Base-by-base conservation (phyloP, 2,888 invertebrate genomes). In the Gonocerus acuteangulatus region DNA sequence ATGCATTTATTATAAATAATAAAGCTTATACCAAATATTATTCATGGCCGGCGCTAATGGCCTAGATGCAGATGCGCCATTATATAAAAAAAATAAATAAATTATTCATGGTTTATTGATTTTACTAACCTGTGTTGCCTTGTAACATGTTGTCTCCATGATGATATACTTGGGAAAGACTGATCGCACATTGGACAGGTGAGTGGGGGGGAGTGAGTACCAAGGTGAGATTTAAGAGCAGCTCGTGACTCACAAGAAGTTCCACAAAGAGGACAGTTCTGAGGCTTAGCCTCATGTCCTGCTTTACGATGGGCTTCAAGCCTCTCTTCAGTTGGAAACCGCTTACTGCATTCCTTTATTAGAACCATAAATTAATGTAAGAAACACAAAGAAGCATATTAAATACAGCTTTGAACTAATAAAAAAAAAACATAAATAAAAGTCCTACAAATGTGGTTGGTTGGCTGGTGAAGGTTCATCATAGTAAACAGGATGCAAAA, bases 101-200 rank as follows among this genome's bases (percentile, higher is more conserved):
- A n/a, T n/a, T n/a, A n/a, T n/a, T n/a, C n/a, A n/a, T n/a, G n/a
- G n/a, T n/a, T n/a, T n/a, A n/a, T n/a, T n/a, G n/a, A n/a, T n/a
- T n/a, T n/a, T n/a, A n/a, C n/a, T n/a, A 21, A 54, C 54, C 54
- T 54, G 42, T 54, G 54, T 23, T 54, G 54, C 18, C 65, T 59
- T 16, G 60, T 59, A 22, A 60, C 60, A 60, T 65, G 65, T 21
- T 62, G 60, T n/a, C 65, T 62, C 65, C 65, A 65, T 13, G 65
- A 42, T 3, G 60, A 44, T 7, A 65, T 23, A 15, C 62, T 60
- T 4, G 62, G 62, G 32, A 65, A 62, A 6, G 62, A 59, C 48
- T 60, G 60, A n/a, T 52, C 23, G 21, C 65, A 65, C 2, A 60
- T 51, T 11, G 49, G 60, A 42, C 65, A 65, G 42, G 39, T 47